Conservation (phyloP, 2,888 invertebrate species). For the Drosophila sordidula region DNA sequence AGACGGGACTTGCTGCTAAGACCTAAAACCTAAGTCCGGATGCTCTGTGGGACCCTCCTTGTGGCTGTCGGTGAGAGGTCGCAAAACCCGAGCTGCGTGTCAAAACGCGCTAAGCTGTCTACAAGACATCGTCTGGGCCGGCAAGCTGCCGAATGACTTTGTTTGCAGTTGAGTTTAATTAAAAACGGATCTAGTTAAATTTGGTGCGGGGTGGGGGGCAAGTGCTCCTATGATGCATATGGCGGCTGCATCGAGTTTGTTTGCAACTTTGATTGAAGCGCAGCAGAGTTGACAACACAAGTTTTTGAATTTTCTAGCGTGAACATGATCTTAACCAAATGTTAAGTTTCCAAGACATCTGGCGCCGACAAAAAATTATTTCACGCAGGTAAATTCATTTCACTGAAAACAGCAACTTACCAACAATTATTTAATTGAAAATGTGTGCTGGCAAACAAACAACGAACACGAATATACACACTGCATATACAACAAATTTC, state of each 20-base stretch:
- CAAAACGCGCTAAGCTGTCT: conserved; percentile 45
- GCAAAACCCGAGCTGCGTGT: conserved; percentile 59
- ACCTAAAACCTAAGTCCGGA: conserved; percentile 11
- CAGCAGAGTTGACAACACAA: conserved; percentile 63
- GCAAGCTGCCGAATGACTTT: conserved; percentile 63
- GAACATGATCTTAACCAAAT: conserved; percentile 19
- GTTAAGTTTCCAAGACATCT: conserved; percentile 16
- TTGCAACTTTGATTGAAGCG: conserved; percentile 72
- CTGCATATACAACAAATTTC: conserved; percentile 16
- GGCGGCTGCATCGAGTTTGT: conserved; percentile 41
- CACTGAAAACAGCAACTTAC: conserved; percentile 16
- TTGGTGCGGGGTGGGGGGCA: conserved; percentile 36
- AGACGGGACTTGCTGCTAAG: conserved; percentile 42
- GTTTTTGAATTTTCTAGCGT: conserved; percentile 31
- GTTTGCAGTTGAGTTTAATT: conserved; percentile 78
- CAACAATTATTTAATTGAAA: conserved; percentile 52
- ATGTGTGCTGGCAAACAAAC: conserved; percentile 25
- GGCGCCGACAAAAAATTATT: conserved; percentile 4
- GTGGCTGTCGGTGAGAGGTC: neutral
- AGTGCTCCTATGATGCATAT: conserved; percentile 39
- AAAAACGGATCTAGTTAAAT: conserved; percentile 73
- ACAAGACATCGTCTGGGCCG: conserved; percentile 26
- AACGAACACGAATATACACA: conserved; percentile 6
- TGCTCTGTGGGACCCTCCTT: conserved; percentile 1
- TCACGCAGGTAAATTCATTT: conserved; percentile 40